Base-by-base conservation (phyloP, 2,113 vertebrate species). In the Calypte anna region DNA sequence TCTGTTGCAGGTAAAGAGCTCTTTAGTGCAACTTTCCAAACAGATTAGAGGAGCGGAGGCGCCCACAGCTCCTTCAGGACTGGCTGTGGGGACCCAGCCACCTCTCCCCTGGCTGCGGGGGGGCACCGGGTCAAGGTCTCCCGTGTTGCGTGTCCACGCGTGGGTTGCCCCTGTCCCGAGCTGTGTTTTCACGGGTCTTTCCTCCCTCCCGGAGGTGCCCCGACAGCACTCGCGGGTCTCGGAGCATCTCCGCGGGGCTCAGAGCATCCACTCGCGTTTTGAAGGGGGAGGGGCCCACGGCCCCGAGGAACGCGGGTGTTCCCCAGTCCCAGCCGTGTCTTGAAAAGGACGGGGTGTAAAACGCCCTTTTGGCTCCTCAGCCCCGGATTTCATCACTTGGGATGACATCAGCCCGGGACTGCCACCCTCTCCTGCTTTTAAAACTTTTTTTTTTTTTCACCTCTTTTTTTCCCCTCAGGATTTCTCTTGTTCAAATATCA, bases 1-100 rank as follows among this genome's bases (percentile, higher is more conserved):
- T 94, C 97, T 91, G 92, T 67, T 84, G 93, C 97, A 97, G 98
- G 97, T 97, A 96, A 94, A 97, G 93, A 91, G 96, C 96, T 97
- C 93, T 96, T 90, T 93, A 96, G 92, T 15, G 22, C 95, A 66
- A 90, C 93, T 96, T 96, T 72, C 92, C 91, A 11, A 82, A 89
- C 81, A 48, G 59, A 53, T 31, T 16, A 38, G 54, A 33, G 78
- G 88, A 73, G 44, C 33, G 6, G 51, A 50, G 86, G 75, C 12
- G 12, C 54, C 58, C 40, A 46, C 75, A 27, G 59, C 70, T 61
- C 25, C 63, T 48, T 31, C 57, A 16, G 66, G n/a, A 20, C 36
- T 1, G 51, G 10, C 62, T 43, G 40, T 5, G 10, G 92, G 63
- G 16, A 44, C 46, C 30, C 43, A 2, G 27, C 38, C 46, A 1